phyloP scores from a whole-genome alignment of 2,888 invertebrate species.

The Agonopterix alstromeriana region DNA sequence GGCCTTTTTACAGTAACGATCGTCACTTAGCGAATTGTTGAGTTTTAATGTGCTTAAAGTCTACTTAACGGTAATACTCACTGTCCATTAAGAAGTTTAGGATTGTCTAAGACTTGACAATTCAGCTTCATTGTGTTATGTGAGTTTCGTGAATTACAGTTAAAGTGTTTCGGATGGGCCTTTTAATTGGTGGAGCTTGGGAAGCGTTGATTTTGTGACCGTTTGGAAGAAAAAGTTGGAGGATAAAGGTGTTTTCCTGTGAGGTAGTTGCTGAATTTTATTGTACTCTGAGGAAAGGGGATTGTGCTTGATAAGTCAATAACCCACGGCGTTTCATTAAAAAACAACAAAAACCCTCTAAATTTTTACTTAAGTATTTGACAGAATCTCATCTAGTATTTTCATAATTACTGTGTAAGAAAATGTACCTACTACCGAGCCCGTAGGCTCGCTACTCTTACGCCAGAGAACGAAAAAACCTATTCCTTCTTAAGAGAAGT shows the following conservation, averaged over 20 bases:
- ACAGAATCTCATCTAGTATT: too few species aligned
- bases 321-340: too few species aligned
- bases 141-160: conserved; percentile 24
- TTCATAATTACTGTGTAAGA: too few species aligned
- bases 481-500: too few species aligned
- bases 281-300: too few species aligned
- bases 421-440: too few species aligned
- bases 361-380: too few species aligned
- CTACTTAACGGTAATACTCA: conserved; percentile 49
- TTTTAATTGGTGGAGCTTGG: neutral
- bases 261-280: too few species aligned
- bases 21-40: conserved; percentile 39
- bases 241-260: neutral
- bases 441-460: too few species aligned
- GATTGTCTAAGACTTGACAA: conserved; percentile 32
- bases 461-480: too few species aligned
- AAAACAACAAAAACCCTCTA: too few species aligned
- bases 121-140: conserved; percentile 22
- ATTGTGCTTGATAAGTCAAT: too few species aligned
- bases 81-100: conserved; percentile 56
- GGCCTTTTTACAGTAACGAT: conserved; percentile 33
- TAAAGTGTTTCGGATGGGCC: conserved; percentile 19
- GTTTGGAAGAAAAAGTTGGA: neutral
- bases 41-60: conserved; percentile 51
- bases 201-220: neutral